Evolutionary conservation across 2,113 vertebrate genomes (phyloP).

Genomic region (Pygoscelis antarcticus): DNA sequence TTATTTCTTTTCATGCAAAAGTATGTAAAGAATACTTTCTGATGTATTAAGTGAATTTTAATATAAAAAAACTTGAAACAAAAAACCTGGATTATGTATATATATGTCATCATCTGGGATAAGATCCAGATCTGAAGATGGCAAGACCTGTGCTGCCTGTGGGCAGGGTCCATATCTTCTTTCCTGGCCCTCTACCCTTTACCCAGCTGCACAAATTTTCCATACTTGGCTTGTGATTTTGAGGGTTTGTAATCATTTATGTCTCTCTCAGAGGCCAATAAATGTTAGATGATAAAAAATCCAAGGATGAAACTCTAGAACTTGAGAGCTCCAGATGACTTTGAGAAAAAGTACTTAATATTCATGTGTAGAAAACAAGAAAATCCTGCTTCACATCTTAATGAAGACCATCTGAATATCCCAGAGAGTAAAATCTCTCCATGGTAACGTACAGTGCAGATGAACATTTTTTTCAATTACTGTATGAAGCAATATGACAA

Average conservation of each 20-base stretch:
- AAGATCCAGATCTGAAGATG: not conserved
- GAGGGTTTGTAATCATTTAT: not conserved
- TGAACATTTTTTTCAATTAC: not conserved
- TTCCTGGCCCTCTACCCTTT: not conserved
- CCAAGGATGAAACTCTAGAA: not conserved
- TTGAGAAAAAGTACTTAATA: not conserved
- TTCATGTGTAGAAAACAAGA: not conserved
- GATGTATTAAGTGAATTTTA: not conserved
- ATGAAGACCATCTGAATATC: not conserved
- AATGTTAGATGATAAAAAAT: not conserved
- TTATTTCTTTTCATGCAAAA: not conserved
- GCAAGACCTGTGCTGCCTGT: not conserved
- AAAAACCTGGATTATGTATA: not conserved
- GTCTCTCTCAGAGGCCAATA: not conserved
- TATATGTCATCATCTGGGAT: not conserved
- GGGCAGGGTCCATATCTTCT: not conserved
- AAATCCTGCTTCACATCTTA: not conserved
- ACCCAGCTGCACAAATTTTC: not conserved
- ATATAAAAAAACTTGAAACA: not conserved
- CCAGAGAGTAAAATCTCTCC: not conserved
- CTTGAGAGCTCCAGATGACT: not conserved
- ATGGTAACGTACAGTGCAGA: no score
- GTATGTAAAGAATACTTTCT: not conserved
- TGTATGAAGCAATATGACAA: not conserved
- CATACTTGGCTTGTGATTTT: not conserved